Percentiles rank a stretch among this genome's conserved stretches.
Conservation (phyloP, 1,140 invertebrate genomes). For the Teleogryllus occipitalis region DNA sequence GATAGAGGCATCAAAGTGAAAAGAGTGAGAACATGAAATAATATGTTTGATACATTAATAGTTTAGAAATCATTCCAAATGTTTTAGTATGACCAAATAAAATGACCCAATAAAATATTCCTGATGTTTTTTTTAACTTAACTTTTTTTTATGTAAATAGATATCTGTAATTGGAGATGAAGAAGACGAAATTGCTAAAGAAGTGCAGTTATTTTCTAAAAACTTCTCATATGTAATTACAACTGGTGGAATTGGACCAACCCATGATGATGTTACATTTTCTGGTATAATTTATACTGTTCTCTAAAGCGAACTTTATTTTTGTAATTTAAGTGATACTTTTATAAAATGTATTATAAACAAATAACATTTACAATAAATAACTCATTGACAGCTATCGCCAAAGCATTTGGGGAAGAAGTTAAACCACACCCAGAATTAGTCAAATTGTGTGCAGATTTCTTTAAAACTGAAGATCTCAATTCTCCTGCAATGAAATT, state of each 20-base stretch:
- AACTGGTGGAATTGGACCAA: constrained; percentile 54
- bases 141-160: neutral
- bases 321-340: neutral
- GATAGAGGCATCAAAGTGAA: constrained; percentile 41
- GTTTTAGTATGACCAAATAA: neutral
- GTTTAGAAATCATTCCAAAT: neutral
- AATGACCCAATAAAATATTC: neutral
- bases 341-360: neutral
- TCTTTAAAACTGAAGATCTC: constrained; percentile 20
- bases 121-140: neutral
- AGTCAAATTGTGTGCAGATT: constrained; percentile 16
- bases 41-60: neutral
- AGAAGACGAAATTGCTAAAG: constrained; percentile 42
- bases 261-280: constrained; percentile 57
- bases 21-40: constrained; percentile 25
- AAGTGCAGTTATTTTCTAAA: constrained; percentile 44
- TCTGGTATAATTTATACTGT: constrained; percentile 32
- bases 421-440: constrained; percentile 19
- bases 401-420: constrained; percentile 19
- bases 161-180: constrained; percentile 49
- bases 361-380: neutral
- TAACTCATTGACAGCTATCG: neutral
- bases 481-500: constrained; percentile 21
- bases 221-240: constrained; percentile 48
- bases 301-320: neutral